Percentiles rank a stretch among this genome's conserved stretches.
Evolutionary conservation across 2,113 vertebrate species (phyloP).

Genomic region (Petaurus breviceps): DNA sequence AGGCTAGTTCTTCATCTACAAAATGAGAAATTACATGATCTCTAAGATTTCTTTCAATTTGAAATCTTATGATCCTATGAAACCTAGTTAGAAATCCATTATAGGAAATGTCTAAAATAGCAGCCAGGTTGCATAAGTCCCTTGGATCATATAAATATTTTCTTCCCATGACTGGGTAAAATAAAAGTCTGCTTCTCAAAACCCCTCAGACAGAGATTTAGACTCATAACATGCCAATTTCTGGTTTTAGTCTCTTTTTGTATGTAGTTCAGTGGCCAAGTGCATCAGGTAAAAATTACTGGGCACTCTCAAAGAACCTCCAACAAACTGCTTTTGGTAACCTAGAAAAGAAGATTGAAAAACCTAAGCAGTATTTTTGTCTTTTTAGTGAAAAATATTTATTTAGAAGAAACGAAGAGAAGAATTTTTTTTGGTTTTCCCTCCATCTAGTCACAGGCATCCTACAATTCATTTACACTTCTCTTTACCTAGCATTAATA

Average conservation of each 20-base stretch:
- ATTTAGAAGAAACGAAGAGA: conserved; percentile 85
- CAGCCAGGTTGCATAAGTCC: not conserved
- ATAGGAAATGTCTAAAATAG: not conserved
- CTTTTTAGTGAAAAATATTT: conserved; percentile 88
- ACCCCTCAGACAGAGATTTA: not conserved
- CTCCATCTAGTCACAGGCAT: conserved; percentile 79
- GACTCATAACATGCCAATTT: not conserved
- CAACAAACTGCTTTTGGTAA: not conserved
- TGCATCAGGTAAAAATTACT: not conserved
- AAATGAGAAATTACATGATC: not conserved
- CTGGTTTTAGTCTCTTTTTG: conserved; percentile 21
- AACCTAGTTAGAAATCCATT: conserved; percentile 4
- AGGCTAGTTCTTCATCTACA: not conserved
- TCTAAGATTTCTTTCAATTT: not conserved
- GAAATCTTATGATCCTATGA: not conserved
- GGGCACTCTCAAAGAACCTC: fast-evolving
- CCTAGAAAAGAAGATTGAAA: conserved; percentile 50
- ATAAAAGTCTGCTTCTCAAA: conserved; percentile 44
- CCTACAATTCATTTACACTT: conserved; percentile 80
- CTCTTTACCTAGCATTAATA: conserved; percentile 65
- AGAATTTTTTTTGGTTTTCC: conserved; percentile 73
- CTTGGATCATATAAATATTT: conserved; percentile 2
- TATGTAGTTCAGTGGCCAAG: not conserved
- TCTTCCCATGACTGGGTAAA: conserved; percentile 35
- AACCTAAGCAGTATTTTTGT: conserved; percentile 44